Evolutionary conservation across 2,113 vertebrate species (phyloP).

Genomic region (Pachypanchax playfairii): DNA sequence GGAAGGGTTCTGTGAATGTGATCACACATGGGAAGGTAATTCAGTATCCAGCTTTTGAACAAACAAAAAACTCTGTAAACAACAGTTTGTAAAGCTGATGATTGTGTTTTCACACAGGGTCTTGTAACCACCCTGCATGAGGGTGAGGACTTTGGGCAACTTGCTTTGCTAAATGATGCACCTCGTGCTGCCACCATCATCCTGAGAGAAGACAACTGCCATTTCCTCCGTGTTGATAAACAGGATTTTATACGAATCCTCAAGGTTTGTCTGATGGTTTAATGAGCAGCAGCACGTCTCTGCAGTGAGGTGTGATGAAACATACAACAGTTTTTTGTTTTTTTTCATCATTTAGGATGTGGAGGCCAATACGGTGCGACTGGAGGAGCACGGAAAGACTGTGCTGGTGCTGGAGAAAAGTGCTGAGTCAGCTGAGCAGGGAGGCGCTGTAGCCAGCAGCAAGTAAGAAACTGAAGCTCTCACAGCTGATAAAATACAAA

Average conservation of each 20-base stretch:
- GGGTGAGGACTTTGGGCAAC: conserved; percentile 93
- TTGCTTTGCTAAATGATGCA: conserved; percentile 92
- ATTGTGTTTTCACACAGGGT: conserved; percentile 76
- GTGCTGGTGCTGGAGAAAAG: conserved; percentile 92
- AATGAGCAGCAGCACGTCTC: not conserved
- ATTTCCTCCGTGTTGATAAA: conserved; percentile 94
- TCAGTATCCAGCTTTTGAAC: not conserved
- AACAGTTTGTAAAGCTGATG: not conserved
- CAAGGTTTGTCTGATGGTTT: conserved; percentile 78
- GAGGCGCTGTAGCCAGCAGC: conserved; percentile 79
- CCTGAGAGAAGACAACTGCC: conserved; percentile 91
- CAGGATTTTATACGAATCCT: conserved; percentile 96
- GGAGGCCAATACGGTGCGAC: conserved; percentile 92
- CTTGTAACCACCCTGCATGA: conserved; percentile 91
- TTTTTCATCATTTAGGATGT: conserved; percentile 82
- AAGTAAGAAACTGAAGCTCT: conserved; percentile 52
- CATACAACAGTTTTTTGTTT: not conserved
- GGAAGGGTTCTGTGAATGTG: conserved; percentile 97
- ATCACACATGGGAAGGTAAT: conserved; percentile 94
- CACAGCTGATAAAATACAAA: conserved; percentile 9
- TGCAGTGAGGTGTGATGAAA: rapidly evolving
- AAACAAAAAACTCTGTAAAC: not conserved
- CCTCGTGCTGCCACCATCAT: conserved; percentile 94
- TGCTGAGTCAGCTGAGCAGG: conserved; percentile 62
- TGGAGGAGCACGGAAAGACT: conserved; percentile 92